Base-by-base conservation (phyloP, 2,113 vertebrate genomes). In the Capreolus pygargus region DNA sequence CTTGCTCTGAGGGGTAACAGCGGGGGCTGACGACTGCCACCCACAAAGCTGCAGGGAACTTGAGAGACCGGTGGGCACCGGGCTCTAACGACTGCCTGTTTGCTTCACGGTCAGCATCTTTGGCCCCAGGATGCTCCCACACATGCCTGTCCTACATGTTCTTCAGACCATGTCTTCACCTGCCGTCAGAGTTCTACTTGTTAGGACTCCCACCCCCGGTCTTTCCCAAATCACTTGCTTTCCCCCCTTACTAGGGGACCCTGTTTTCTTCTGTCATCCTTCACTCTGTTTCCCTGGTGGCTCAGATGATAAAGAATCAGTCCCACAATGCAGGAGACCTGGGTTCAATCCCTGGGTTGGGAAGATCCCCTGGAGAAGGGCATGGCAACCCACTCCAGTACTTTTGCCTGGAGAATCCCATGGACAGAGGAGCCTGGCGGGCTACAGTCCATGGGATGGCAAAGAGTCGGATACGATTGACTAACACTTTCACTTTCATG, bases 81-180 rank as follows among this genome's bases (percentile, higher is more conserved):
- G 2, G 23, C 27, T 90, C 19, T 64, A 76, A 90, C 5, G 87
- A 60, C 83, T 6, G 30, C 82, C 64, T 79, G 61, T 60, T 47
- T 70, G 84, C 52, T 79, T 96, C 43, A 10, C 39, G 45, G 36
- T 92, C 92, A 50, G 61, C 76, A 43, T 11, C 21, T 15, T 54
- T 7, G 0, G 13, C 39, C 3, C 16, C 23, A 9, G 1, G 6
- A 81, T 21, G n/a, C 17, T 12, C 12, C 11, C 28, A 33, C 45
- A 54, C 95, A 86, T 55, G 85, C 28, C 39, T 33, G 64, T 45
- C 52, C 57, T 7, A 0, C 0, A 0, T 3, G 23, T 16, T 39
- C 61, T 79, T 45, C 36, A n/a, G 58, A 36, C 1, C 19, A 4
- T 1, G 30, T 36, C 95, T 86, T 78, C 15, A 15, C 36, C 30